These are phyloP conservation scores for Torymus tubicola DNA, from an alignment of 2,888 invertebrate species.

Conservation along the genomic window DNA sequence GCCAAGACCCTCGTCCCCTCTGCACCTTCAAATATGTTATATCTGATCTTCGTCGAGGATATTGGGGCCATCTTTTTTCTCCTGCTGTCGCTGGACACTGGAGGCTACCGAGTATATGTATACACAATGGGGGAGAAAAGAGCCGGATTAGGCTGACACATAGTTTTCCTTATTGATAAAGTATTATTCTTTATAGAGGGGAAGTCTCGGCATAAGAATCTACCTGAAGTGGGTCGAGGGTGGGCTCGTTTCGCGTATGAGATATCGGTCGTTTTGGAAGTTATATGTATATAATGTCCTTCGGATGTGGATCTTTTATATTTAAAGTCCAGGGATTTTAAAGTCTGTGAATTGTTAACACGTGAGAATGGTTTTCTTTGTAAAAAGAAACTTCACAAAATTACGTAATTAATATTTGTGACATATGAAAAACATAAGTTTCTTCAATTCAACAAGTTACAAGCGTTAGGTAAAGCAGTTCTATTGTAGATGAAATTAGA, in stretches of 20 bases:
- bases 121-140: conserved; percentile 1
- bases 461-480: no score
- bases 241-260: background rate
- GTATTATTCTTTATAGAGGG: conserved; percentile 4
- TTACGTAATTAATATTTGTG: no score
- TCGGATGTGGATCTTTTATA: no score
- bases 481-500: no score
- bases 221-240: conserved; percentile 21
- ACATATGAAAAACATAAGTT: no score
- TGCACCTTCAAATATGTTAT: conserved; percentile 44
- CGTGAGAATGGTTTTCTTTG: no score
- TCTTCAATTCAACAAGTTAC: no score
- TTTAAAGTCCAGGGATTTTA: no score
- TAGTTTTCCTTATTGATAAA: conserved; percentile 48
- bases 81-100: conserved; percentile 10
- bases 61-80: conserved; percentile 47
- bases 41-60: conserved; percentile 46
- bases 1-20: conserved; percentile 64
- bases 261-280: background rate
- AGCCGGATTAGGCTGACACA: conserved; percentile 47
- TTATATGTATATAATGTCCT: background rate
- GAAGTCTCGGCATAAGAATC: conserved; percentile 18
- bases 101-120: background rate
- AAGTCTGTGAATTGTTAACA: no score
- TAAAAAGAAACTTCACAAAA: no score